Conservation (phyloP, 2,888 invertebrate genomes). For the Limnephilus rhombicus region DNA sequence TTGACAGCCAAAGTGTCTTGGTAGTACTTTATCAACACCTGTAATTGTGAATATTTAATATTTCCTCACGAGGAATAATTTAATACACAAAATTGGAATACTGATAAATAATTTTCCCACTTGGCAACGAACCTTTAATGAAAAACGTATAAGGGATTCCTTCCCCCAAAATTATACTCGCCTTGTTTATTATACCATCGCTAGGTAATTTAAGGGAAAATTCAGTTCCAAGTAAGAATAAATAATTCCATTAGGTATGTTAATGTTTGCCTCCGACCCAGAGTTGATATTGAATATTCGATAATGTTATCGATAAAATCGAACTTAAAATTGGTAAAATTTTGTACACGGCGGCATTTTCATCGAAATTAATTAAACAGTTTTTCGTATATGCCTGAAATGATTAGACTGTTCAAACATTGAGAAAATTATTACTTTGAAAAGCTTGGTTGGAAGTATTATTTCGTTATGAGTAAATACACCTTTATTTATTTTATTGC, state of each 20-base stretch:
- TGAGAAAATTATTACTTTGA: not conserved
- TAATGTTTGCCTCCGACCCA: not conserved
- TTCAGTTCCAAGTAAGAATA: constrained; percentile 44
- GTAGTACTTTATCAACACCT: not conserved
- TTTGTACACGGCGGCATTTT: not conserved
- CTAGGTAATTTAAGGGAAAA: constrained; percentile 49
- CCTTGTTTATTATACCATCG: constrained; percentile 28
- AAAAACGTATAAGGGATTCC: not conserved
- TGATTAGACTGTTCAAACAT: not conserved
- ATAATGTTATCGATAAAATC: not conserved
- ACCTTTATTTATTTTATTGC: not conserved
- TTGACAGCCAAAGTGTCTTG: not conserved
- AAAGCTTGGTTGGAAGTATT: not conserved
- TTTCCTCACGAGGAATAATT: not conserved
- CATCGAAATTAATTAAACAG: not conserved
- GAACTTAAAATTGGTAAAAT: not conserved
- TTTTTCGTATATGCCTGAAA: not conserved
- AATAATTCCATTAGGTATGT: constrained; percentile 30
- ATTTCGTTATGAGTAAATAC: not conserved
- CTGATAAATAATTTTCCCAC: constrained; percentile 15
- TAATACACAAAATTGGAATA: not conserved
- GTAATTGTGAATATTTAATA: not conserved
- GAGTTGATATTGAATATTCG: not conserved
- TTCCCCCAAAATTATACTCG: not conserved
- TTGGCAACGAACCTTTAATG: constrained; percentile 7